Conservation (phyloP, 2,113 vertebrate species). For the Pseudorectes ferrugineus region DNA sequence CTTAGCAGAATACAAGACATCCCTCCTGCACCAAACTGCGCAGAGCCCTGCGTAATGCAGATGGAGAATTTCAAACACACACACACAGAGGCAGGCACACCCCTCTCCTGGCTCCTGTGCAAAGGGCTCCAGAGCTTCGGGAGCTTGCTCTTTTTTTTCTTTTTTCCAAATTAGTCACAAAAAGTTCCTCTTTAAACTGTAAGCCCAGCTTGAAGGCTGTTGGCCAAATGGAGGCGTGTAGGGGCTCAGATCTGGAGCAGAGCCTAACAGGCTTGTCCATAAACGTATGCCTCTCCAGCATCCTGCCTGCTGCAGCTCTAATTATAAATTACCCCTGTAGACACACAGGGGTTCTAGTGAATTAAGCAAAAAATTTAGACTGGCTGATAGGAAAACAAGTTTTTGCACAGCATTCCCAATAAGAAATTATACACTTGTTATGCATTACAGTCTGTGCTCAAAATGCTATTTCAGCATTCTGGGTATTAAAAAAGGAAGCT, state of each 20-base stretch:
- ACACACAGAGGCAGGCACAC: neutral
- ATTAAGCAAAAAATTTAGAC: slow-evolving; percentile 69
- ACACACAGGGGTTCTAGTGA: slow-evolving; percentile 61
- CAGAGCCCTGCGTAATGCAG: neutral
- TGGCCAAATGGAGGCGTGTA: slow-evolving; percentile 41
- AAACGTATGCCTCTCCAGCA: slow-evolving; percentile 28
- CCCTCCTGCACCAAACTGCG: neutral
- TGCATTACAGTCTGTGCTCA: slow-evolving; percentile 77
- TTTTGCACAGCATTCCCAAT: slow-evolving; percentile 72
- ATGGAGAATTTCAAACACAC: neutral
- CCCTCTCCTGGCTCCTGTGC: neutral
- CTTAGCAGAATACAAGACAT: slow-evolving; percentile 19
- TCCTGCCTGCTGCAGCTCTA: slow-evolving; percentile 48
- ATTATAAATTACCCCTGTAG: slow-evolving; percentile 66
- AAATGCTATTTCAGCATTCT: slow-evolving; percentile 81
- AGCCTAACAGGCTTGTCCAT: slow-evolving; percentile 57
- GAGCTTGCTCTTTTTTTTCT: neutral
- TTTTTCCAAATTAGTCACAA: neutral
- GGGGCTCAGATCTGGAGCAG: slow-evolving; percentile 44
- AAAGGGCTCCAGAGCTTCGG: neutral
- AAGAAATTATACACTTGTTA: slow-evolving; percentile 81
- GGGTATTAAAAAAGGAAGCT: slow-evolving; percentile 80
- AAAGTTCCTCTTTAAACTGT: slow-evolving; percentile 31
- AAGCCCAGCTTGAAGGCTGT: slow-evolving; percentile 46
- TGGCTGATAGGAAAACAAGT: slow-evolving; percentile 65